Evolutionary conservation across 2,888 invertebrate genomes (phyloP), one percentile per base, ranked within the genome.

Genomic region (Aphelenchoides bicaudatus): DNA sequence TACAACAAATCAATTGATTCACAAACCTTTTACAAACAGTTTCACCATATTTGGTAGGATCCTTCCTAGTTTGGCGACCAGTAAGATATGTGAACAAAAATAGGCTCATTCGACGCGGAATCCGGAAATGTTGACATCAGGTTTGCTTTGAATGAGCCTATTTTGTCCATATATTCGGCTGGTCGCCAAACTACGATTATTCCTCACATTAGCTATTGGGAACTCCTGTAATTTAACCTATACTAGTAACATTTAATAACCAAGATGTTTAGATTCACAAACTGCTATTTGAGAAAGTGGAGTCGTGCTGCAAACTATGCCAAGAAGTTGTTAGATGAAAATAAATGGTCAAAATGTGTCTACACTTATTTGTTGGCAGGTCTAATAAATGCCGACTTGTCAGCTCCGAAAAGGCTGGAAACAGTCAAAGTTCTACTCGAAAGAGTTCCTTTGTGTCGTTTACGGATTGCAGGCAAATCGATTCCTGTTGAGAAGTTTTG

Each of bases 401-500:
- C 58, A 13, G 60, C 49, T 5, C 61, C 53, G 10, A 54, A 65
- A 16, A 16, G 62, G 19, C 30, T 29, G 13, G 62, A 64, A 23
- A 65, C 66, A 19, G 67, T 67, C n/a, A 38, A 47, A 23, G 21
- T 52, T 10, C 51, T 65, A 5, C 23, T 65, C 16, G 50, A 66
- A 59, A 85, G 87, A 71, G 89, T 90, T 3, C 88, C 91, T 2
- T 84, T 84, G 53, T 86, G 87, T 80, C 90, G 90, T 74, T 89
- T 91, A 78, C 85, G 89, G 58, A 89, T 94, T 56, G 92, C 93
- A 29, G 94, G 96, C 0, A 94, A 94, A 82, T 93, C 93, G 0
- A 82, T 96, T 65, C 94, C 96, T 1, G 88, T 93, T 86, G 94
- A 96, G 81, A 96, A 96, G 81, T 94, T 93, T 81, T 88, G 88